phyloP scores from a whole-genome alignment of 2,888 invertebrate genomes.

The Trachelus tabidus region DNA sequence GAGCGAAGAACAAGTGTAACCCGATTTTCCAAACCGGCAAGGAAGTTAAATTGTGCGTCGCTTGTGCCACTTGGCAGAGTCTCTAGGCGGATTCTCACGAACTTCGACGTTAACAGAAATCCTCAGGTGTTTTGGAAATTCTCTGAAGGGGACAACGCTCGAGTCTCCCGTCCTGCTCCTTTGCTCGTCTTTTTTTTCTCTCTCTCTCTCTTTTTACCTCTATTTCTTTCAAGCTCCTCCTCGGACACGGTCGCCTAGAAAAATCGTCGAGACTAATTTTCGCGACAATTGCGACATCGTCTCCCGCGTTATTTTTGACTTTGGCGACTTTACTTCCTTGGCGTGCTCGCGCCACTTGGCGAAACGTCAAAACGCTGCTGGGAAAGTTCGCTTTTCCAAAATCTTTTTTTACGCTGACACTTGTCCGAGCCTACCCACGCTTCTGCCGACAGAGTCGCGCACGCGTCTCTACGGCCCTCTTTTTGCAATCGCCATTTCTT shows the following conservation, averaged over 20 bases:
- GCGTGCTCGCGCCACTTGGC: background rate
- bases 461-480: background rate
- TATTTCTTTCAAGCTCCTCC: background rate
- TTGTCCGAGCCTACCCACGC: background rate
- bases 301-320: background rate
- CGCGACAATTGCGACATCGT: background rate
- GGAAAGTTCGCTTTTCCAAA: background rate
- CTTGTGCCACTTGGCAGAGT: background rate
- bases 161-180: background rate
- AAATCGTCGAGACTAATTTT: background rate
- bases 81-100: background rate
- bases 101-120: background rate
- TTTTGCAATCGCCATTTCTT: background rate
- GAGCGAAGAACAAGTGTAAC: background rate
- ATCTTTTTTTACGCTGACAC: background rate
- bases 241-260: background rate
- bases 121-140: background rate
- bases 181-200: background rate
- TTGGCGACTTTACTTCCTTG: background rate
- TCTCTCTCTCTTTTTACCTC: background rate
- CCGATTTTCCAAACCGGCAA: background rate
- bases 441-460: background rate
- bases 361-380: background rate
- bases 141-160: background rate
- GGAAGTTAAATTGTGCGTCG: background rate